A percentile compares a stretch with the other conserved stretches of the same genome.
These are phyloP conservation scores for Euura lappo DNA, from an alignment of 1,140 invertebrate genomes.

Conservation along the genomic window DNA sequence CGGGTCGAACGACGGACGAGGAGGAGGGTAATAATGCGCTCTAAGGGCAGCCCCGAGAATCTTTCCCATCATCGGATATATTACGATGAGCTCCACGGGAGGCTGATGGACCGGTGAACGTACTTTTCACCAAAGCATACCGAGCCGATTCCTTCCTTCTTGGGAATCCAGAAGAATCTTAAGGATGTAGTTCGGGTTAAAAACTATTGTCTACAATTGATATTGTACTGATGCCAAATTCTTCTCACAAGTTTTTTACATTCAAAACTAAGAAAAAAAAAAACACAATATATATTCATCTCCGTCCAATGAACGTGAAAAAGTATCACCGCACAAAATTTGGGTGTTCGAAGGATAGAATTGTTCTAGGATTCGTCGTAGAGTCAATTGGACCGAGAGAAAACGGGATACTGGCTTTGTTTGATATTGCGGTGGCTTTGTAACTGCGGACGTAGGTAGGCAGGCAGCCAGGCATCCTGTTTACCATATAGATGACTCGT, in stretches of 20 bases:
- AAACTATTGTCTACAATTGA: too few species aligned
- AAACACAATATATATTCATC: too few species aligned
- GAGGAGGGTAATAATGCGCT: background rate
- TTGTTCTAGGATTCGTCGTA: too few species aligned
- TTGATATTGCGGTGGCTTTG: background rate
- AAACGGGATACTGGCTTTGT: background rate
- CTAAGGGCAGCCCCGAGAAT: background rate
- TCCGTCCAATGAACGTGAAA: too few species aligned
- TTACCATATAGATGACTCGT: conserved; percentile 54
- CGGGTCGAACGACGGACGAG: conserved; percentile 1
- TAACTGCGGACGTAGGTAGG: background rate
- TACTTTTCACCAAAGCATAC: background rate
- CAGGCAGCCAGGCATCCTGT: conserved; percentile 34
- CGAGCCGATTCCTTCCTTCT: background rate
- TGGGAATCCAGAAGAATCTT: too few species aligned
- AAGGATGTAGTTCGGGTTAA: too few species aligned
- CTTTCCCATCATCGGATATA: conserved; percentile 7
- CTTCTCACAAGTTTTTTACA: too few species aligned
- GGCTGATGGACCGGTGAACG: conserved; percentile 1
- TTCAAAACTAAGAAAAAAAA: too few species aligned
- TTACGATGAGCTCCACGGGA: background rate
- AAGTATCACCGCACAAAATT: too few species aligned
- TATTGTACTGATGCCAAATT: too few species aligned
- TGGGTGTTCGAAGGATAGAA: too few species aligned
- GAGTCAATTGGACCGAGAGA: background rate